Evolutionary conservation across 2,797 vertebrate genomes (phyloP), one percentile per base, ranked within the genome.

Genomic region (Schizothorax lantsangensis): DNA sequence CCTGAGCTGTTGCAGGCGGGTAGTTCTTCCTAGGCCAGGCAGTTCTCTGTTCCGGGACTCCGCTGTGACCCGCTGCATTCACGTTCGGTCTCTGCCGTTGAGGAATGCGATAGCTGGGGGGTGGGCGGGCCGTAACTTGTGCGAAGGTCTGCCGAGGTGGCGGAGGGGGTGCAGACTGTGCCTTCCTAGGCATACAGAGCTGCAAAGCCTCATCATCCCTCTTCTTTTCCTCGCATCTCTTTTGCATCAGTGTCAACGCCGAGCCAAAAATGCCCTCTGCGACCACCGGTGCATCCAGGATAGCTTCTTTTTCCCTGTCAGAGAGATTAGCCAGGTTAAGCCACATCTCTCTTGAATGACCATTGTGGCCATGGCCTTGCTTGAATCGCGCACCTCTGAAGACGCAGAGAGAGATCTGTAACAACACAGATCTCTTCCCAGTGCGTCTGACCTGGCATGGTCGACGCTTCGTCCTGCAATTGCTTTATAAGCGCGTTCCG

Each of bases 251-350:
- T 47, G 23, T 72, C 49, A 84, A 36, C 38, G 87, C 86, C 81
- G 75, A 89, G 91, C 92, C n/a, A 33, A 38, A 57, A 23, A 92
- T 82, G 40, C 30, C 30, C 15, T 47, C 72, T 26, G 21, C 11
- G n/a, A 74, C 6, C 12, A 49, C 30, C 14, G 8, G n/a, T n/a
- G n/a, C n/a, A n/a, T 72, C 47, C 17, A 36, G 19, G 11, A 72
- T 69, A 12, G 43, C n/a, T 47, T 47, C 23, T n/a, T 19, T 74
- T 68, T 8, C 6, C 14, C 64, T 36, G n/a, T 74, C 23, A 26
- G 23, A 74, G 6, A 74, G 11, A 26, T 74, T 74, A 0, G 23
- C 40, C 5, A 73, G 0, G 71, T 73, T 73, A 3, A 73, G 40
- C 40, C 71, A 73, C 23, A 43, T 45, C 23, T 74, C 3, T 30